Percentiles rank a stretch among this genome's conserved stretches.
phyloP scores from a whole-genome alignment of 2,888 invertebrate species.

The Andrena minutula region DNA sequence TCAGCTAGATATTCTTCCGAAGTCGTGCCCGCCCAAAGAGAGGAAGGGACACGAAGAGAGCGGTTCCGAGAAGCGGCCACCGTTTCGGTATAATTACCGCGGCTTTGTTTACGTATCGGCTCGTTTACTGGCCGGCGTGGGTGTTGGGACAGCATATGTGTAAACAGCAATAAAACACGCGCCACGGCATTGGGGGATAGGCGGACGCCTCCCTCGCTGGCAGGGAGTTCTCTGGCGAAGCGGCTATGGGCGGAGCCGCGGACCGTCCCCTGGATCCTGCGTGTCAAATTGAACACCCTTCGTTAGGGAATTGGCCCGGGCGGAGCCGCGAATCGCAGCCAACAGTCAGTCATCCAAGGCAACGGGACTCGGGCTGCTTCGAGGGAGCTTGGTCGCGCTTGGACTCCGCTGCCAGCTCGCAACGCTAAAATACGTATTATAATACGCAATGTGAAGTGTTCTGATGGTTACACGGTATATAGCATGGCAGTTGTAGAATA shows the following conservation, averaged over 20 bases:
- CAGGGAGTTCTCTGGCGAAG: slow-evolving; percentile 61
- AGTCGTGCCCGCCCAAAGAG: slow-evolving; percentile 28
- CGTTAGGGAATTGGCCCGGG: slow-evolving; percentile 68
- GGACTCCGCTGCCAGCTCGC: not conserved
- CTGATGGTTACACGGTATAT: not conserved
- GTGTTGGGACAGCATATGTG: slow-evolving; percentile 80
- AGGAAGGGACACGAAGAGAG: slow-evolving; percentile 58
- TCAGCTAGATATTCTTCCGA: slow-evolving; percentile 1
- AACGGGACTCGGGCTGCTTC: slow-evolving; percentile 19
- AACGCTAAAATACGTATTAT: not conserved
- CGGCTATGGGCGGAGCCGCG: slow-evolving; percentile 73
- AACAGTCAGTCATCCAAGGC: slow-evolving; percentile 42
- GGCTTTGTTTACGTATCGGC: slow-evolving; percentile 79
- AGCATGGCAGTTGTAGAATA: not conserved
- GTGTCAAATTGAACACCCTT: slow-evolving; percentile 75
- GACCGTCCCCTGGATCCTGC: slow-evolving; percentile 61
- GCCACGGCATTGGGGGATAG: slow-evolving; percentile 71
- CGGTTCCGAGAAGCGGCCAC: slow-evolving; percentile 67
- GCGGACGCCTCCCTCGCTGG: slow-evolving; percentile 68
- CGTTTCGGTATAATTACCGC: slow-evolving; percentile 80
- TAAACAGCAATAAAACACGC: slow-evolving; percentile 82
- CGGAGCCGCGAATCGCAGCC: slow-evolving; percentile 42
- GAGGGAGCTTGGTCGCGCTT: not conserved
- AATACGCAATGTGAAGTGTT: not conserved
- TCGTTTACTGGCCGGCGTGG: slow-evolving; percentile 78